Evolutionary conservation across 2,888 invertebrate species (phyloP), one percentile per base, ranked within the genome.

Genomic region (Baronia brevicornis): DNA sequence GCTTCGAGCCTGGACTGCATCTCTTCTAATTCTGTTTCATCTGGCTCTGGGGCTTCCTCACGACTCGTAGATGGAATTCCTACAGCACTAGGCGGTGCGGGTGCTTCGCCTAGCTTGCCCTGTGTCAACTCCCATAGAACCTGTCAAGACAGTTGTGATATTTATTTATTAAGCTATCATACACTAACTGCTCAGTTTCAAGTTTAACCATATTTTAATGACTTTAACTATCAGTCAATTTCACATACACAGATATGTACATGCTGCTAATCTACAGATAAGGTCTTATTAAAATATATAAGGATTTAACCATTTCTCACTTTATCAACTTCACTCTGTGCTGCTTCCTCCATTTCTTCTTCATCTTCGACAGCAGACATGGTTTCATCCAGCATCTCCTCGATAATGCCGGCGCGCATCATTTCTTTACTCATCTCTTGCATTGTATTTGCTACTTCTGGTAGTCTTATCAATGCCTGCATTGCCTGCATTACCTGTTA

Each of bases 321-420:
- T 86, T 95, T 95, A 57, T 96, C 96, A 13, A 97, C 92, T 85
- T 98, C 97, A 43, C 89, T 90, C 70, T 97, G 95, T 3, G 96
- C 98, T 50, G 94, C 96, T 54, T 98, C 97, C 59, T 99, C 99
- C 87, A 98, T 88, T 60, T 97, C 97, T 53, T 97, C 97, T 3
- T 94, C 91, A 65, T 96, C 96, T 53, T 97, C 96, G 43, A 97
- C 89, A 3, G 89, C 87, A 40, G 97, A 96, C 91, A 99, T 92
- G 14, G 97, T 96, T 63, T 99, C 99, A 46, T 98, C 98, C 21
- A 99, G 84, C 98, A 99, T 97, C 79, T 99, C 99, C 68, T 99
- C 98, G 31, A 99, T 96, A 38, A 99, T 98, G 8, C 98, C 98
- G 0, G 97, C 97, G 71, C 91, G 94, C 95, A 97, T 98, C 98